These are phyloP conservation scores for Druon quercuslanigerum DNA, from an alignment of 1,140 invertebrate species.

Conservation along the genomic window DNA sequence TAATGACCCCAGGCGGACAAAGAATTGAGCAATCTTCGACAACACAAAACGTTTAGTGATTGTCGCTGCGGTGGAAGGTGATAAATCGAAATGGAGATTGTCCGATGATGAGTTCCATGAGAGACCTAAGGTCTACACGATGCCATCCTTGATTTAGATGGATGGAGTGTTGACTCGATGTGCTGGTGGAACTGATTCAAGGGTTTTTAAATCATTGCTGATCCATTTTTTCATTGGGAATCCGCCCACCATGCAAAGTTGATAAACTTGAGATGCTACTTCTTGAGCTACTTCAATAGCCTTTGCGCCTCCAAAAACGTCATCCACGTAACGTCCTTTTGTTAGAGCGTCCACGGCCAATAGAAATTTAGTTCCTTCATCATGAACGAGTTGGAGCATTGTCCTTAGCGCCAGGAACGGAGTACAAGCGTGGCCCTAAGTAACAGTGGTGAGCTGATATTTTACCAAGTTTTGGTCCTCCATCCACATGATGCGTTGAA, in stretches of 20 bases:
- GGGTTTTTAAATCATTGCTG: neutral
- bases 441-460: no score
- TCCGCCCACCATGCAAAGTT: conserved; percentile 1
- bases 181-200: neutral
- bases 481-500: neutral
- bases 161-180: no score
- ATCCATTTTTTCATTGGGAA: conserved; percentile 30
- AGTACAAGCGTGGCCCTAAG: neutral
- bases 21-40: no score
- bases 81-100: no score
- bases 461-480: neutral
- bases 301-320: neutral
- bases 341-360: neutral
- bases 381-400: neutral
- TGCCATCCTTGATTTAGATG: neutral
- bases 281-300: neutral
- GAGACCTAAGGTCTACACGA: neutral
- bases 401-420: no score
- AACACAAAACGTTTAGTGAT: conserved; percentile 32
- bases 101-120: no score
- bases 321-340: neutral
- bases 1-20: no score
- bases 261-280: neutral
- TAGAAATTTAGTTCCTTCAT: neutral
- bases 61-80: no score